Conservation (phyloP, 2,113 vertebrate genomes). For the Apodemus speciosus region DNA sequence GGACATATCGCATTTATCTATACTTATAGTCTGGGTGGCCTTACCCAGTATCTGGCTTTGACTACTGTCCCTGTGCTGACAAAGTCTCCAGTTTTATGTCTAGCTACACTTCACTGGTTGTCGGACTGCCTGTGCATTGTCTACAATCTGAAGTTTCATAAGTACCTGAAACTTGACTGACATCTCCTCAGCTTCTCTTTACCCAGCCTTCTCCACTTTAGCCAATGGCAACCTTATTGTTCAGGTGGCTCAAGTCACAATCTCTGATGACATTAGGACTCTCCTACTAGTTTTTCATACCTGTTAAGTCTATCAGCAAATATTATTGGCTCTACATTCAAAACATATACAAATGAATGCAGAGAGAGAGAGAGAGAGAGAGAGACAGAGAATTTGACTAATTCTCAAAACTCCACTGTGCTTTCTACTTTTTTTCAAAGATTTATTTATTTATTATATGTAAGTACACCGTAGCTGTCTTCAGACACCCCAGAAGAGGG, state of each 20-base stretch:
- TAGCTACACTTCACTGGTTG: background rate
- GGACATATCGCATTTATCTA: background rate
- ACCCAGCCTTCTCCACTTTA: background rate
- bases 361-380: background rate
- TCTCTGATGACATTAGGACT: background rate
- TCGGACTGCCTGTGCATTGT: background rate
- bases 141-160: background rate
- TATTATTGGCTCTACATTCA: background rate
- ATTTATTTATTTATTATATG: too few species aligned
- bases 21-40: background rate
- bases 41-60: background rate
- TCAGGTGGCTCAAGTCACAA: background rate
- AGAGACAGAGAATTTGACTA: background rate
- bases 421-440: too few species aligned
- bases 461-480: too few species aligned
- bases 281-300: background rate
- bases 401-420: background rate
- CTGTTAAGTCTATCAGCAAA: background rate
- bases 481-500: too few species aligned
- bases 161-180: background rate
- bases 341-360: background rate
- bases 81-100: background rate
- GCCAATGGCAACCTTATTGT: background rate
- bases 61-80: background rate
- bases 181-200: background rate